Base-by-base conservation (phyloP, 2,113 vertebrate species). In the Orthonyx spaldingii region DNA sequence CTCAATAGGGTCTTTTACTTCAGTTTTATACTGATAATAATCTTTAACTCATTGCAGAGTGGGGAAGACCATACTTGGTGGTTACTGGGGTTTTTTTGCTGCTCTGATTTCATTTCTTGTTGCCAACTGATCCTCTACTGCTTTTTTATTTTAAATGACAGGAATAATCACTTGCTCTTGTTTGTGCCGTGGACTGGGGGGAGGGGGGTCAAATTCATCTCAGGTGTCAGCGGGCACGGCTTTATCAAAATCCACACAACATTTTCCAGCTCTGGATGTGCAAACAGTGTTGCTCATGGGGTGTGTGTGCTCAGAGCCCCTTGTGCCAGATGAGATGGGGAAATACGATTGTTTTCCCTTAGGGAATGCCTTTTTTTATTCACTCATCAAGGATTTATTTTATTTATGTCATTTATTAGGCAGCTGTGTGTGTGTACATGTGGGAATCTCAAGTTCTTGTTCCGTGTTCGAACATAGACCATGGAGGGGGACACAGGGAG, bases 231-330 rank as follows among this genome's bases (percentile, higher is more conserved):
- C 0, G 0, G 71, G 39, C 55, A 37, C 0, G 0, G 60, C 57
- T 68, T 68, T 69, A 32, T 47, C 68, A 76, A 89, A 87, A 68
- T 42, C 30, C 55, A 35, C 0, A 0, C n/a, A 47, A 7, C 30
- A 6, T 84, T 76, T 44, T 39, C 63, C 39, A 32, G 50, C 75
- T 76, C 46, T 33, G 55, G 30, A 12, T 64, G 55, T 61, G 52
- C 60, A 46, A 5, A 1, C 2, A 28, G 19, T 1, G 4, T 49
- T 59, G 37, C 35, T 71, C 0, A 0, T 24, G 17, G 28, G 1
- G 14, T 3, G 46, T 5, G 18, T 7, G 39, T 16, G 37, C 46
- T 61, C 55, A 60, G 84, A 71, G 61, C 44, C 60, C 61, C 28
- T 47, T 47, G 19, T 76, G 53, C 70, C 57, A 32, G 37, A 42